Evolutionary conservation across 2,113 vertebrate species (phyloP), one percentile per base, ranked within the genome.

Genomic region (Patagioenas fasciata): DNA sequence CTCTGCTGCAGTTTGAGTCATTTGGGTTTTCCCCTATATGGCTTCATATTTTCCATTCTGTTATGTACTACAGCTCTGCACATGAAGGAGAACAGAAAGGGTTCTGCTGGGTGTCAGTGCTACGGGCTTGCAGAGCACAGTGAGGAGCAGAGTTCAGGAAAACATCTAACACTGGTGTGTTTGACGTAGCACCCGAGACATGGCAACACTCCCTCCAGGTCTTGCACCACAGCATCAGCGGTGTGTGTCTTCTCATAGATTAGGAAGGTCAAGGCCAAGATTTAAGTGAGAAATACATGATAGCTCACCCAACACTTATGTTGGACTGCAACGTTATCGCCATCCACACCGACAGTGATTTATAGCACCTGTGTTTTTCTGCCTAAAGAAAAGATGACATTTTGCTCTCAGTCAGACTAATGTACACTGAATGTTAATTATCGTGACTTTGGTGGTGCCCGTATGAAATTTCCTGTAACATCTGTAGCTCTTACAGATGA

Each of bases 151-250:
- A 57, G 44, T 73, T 73, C 25, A 13, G 62, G 69, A 38, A n/a
- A 38, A 48, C 1, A 0, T 14, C 80, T 69, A 28, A 64, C 75
- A 34, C 38, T 8, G 4, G 10, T 0, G 0, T 10, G 29, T 21
- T 74, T 60, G 67, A 56, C 86, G 24, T 16, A 3, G 28, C 1
- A 0, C 70, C 1, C 7, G 13, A 42, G 54, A 38, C 42, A 11
- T n/a, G 38, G 64, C 72, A 72, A 19, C 23, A 1, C 32, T 85
- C 17, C 81, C 47, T 47, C 0, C 0, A 5, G 48, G 44, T 54
- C 54, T 58, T 60, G 56, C 62, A 14, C 11, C 20, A 19, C 29
- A 2, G 34, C 6, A 0, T 19, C 71, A 73, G 83, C 72, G 9
- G 34, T 3, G 31, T 60, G 58, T 34, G 82, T 61, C 51, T 40